Base-by-base conservation (phyloP, 2,797 vertebrate species). In the Eulemur coronatus region DNA sequence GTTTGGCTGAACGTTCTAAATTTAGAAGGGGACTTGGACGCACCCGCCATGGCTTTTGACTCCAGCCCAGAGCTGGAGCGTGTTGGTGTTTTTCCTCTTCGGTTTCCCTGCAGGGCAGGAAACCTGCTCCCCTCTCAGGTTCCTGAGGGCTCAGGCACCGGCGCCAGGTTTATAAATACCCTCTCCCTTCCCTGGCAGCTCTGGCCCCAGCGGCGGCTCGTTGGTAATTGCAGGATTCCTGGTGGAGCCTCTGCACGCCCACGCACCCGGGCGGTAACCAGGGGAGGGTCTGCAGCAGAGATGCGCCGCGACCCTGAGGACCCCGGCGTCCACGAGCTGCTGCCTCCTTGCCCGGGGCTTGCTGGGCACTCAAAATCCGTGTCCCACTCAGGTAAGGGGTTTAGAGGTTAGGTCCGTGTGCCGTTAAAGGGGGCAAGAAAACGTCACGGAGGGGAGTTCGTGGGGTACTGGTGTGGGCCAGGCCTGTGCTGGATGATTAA, bases 121-220 rank as follows among this genome's bases (percentile, higher is more conserved):
- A 94, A 80, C 79, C 93, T 82, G 69, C 63, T 79, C 76, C 67
- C 89, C 76, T 97, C 96, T 96, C 87, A 35, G 93, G 93, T 96
- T 98, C 96, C 96, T 41, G 30, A 92, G 96, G 91, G 61, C 89
- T 79, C 82, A 2, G 81, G 57, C 90, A 10, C 43, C 0, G 2
- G 95, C 0, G 61, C 96, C 93, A 95, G 72, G 72, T 90, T 97
- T 98, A 98, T 96, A 98, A 97, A 96, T 98, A 97, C 80, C 61
- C 61, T 35, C 35, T 79, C 63, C 65, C 48, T 59, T 33, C 15
- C 65, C 89, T 43, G 92, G 57, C 35, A 22, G 46, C 61, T 95
- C 84, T 85, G 61, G 76, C n/a, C 76, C 57, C 55, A 38, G 78
- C 33, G 1, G 43, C 38, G 2, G 43, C 48, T 72, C 2, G 28